Base-by-base conservation (phyloP, 2,888 invertebrate species). In the Drosophila austrosaltans region DNA sequence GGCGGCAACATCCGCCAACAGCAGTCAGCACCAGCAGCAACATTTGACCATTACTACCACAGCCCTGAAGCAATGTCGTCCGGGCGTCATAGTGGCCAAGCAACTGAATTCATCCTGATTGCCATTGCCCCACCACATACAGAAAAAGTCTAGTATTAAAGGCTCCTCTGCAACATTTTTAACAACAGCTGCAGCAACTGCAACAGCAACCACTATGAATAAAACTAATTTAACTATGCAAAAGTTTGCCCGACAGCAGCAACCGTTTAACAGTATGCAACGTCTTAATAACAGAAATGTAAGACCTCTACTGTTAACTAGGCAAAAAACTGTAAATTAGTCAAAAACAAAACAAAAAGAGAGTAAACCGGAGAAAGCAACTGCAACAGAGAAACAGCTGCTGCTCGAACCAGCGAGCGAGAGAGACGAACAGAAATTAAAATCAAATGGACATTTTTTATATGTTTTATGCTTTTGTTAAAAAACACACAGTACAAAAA, bases 81-180 rank as follows among this genome's bases (percentile, higher is more conserved):
- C 97, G 25, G 97, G 97, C 76, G 98, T 98, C 73, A 98, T 98
- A 87, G 97, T 98, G 71, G 97, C 96, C 69, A 97, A 97, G 92
- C 97, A 97, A 92, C 93, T 93, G 91, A 79, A 87, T 73, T 85
- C 85, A 53, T 95, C 96, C 94, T 96, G 95, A 96, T 93, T 95
- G 85, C 86, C 83, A 64, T 75, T 64, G 71, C 58, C 57, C 73
- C 48, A 48, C 42, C 58, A 56, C 59, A 63, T 57, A 16, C 53
- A 53, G 68, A 28, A 67, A 53, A 40, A 36, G 70, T 69, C 59
- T 66, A 77, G 72, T 81, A 84, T 73, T 84, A 79, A 72, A 69
- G 69, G 66, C 76, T 70, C 63, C 53, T 25, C 67, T 56, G 16
- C 69, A 60, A 54, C 68, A 68, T 36, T 36, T 8, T 36, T 36